A percentile compares a stretch with the other conserved stretches of the same genome.
Conservation (phyloP, 2,113 vertebrate species). For the Empidonax traillii region DNA sequence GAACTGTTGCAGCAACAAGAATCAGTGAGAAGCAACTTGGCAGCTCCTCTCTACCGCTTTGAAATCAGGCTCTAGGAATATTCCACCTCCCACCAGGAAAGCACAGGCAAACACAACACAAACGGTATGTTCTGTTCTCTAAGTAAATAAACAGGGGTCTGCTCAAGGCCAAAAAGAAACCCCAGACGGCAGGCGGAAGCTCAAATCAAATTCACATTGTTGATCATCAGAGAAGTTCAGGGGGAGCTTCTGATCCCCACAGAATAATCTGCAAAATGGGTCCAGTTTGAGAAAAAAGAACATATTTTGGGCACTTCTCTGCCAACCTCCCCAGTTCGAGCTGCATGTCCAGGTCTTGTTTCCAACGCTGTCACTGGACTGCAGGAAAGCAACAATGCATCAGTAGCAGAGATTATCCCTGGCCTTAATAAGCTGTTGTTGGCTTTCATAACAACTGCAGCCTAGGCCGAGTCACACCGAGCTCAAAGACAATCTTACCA, state of each 20-base stretch:
- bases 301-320: neutral
- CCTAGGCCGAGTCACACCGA: constrained; percentile 69
- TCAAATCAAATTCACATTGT: neutral
- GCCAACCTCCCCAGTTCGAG: constrained; percentile 17
- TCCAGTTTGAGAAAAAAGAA: neutral
- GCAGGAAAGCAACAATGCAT: constrained; percentile 73
- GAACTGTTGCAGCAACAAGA: neutral
- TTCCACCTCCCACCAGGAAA: neutral
- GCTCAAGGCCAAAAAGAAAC: neutral
- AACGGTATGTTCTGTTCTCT: neutral
- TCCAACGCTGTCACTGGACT: constrained; percentile 59
- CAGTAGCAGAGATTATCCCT: constrained; percentile 75
- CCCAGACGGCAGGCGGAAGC: neutral
- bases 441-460: constrained; percentile 76
- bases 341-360: constrained; percentile 40
- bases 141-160: neutral
- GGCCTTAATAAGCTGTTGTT: constrained; percentile 77
- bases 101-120: neutral
- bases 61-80: neutral
- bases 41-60: neutral
- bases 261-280: neutral
- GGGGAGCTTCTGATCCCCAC: neutral
- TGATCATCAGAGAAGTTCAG: neutral
- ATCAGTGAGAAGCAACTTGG: neutral
- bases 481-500: constrained; percentile 72